Conservation (phyloP, 2,113 vertebrate species). For the Petaurus breviceps region DNA sequence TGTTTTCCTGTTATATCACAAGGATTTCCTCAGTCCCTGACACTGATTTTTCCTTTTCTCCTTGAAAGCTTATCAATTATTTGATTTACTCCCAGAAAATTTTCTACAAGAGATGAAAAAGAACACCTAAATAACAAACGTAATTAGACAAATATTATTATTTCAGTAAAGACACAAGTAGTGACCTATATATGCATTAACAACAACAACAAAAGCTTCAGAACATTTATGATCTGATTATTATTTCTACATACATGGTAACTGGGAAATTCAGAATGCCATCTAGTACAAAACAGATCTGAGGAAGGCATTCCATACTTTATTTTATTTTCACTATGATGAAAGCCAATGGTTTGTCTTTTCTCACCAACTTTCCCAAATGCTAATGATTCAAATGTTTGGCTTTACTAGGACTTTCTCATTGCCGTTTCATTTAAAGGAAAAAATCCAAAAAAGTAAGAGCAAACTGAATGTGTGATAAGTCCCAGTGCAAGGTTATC, state of each 20-base stretch:
- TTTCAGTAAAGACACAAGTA: not conserved
- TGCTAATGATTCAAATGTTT: not conserved
- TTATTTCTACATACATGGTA: not conserved
- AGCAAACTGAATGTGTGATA: not conserved
- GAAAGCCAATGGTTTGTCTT: not conserved
- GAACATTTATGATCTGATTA: not conserved
- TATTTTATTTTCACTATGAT: not conserved
- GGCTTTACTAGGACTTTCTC: not conserved
- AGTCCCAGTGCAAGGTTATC: not conserved
- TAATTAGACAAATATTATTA: not conserved
- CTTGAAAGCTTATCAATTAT: not conserved
- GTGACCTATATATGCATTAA: not conserved
- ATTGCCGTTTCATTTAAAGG: not conserved
- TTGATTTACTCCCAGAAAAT: not conserved
- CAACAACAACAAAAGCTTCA: not conserved
- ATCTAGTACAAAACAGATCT: not conserved
- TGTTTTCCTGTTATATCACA: not conserved
- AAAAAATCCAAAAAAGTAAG: not conserved
- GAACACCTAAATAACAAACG: not conserved
- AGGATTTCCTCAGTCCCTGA: not conserved
- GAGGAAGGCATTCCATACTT: not conserved
- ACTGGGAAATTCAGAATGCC: not conserved
- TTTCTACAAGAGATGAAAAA: not conserved
- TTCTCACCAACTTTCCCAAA: not conserved
- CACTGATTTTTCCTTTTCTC: not conserved